These are phyloP conservation scores for Trichonephila clavata DNA, from an alignment of 1,140 invertebrate genomes.

Conservation along the genomic window DNA sequence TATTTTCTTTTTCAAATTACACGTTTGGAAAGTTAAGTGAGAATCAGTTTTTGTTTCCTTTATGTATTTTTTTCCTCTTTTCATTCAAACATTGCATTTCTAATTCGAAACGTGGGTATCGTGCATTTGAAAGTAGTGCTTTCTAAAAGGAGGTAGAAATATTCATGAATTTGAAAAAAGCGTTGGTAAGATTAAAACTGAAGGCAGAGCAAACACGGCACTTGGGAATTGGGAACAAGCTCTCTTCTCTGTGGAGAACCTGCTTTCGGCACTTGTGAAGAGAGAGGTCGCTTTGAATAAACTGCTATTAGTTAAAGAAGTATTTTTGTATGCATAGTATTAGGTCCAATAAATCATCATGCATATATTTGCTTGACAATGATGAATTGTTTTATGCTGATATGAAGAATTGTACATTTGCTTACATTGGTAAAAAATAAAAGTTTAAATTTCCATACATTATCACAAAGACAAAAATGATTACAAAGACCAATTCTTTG, in stretches of 20 bases:
- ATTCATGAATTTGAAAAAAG: slow-evolving; percentile 27
- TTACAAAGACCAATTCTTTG: too few species aligned
- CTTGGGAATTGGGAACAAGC: not conserved
- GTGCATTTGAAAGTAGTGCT: not conserved
- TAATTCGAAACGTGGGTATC: slow-evolving; percentile 34
- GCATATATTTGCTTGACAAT: too few species aligned
- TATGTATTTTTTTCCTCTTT: not conserved
- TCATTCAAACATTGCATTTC: slow-evolving; percentile 42
- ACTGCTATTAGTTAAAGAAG: not conserved
- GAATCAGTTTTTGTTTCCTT: slow-evolving; percentile 11
- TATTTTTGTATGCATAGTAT: not conserved
- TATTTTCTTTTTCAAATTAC: slow-evolving; percentile 57
- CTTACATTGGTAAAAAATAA: too few species aligned
- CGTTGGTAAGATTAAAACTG: slow-evolving; percentile 10
- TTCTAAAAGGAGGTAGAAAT: slow-evolving; percentile 6
- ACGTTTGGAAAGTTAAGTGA: slow-evolving; percentile 59
- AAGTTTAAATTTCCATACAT: too few species aligned
- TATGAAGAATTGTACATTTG: too few species aligned
- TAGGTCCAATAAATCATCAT: too few species aligned
- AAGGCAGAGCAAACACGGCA: not conserved
- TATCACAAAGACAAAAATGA: too few species aligned
- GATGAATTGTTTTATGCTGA: too few species aligned
- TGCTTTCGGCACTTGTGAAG: not conserved
- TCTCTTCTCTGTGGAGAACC: not conserved
- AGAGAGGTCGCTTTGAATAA: not conserved